Conservation (phyloP, 92 coral and sea anemone species). For the Chrysogorgia sp. region DNA sequence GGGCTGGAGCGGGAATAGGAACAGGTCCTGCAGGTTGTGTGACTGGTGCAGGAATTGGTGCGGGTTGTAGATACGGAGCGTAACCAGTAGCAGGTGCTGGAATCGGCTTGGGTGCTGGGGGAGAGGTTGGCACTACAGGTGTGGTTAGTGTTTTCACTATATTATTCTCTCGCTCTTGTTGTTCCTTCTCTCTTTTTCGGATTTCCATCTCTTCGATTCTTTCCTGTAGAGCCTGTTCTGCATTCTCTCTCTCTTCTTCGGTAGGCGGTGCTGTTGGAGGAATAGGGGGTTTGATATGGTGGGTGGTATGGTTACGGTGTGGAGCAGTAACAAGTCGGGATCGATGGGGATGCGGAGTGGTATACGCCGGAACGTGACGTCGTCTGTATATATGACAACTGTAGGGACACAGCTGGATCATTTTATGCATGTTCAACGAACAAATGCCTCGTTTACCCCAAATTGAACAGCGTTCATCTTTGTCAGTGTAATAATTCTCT, state of each 20-base stretch:
- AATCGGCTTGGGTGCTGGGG: too few species aligned
- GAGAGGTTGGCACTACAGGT: too few species aligned
- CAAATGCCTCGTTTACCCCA: conserved; percentile 60
- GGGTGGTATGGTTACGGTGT: conserved; percentile 27
- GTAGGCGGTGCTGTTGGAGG: conserved; percentile 27
- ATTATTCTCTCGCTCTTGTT: too few species aligned
- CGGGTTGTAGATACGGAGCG: too few species aligned
- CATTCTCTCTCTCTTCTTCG: conserved; percentile 5
- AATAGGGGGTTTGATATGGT: conserved; percentile 23
- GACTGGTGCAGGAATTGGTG: too few species aligned
- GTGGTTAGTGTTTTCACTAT: too few species aligned
- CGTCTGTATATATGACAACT: conserved; percentile 61
- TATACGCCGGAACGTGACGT: conserved; percentile 12
- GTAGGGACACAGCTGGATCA: conserved; percentile 52
- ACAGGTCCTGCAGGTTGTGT: too few species aligned
- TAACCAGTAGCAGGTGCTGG: too few species aligned
- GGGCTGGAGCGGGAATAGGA: too few species aligned
- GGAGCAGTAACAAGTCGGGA: conserved; percentile 29
- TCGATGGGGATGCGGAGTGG: conserved; percentile 19
- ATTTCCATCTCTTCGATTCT: neutral
- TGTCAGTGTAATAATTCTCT: conserved; percentile 49
- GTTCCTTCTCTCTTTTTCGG: neutral
- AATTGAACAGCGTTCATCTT: conserved; percentile 36
- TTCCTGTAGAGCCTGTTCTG: neutral
- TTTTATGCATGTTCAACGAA: neutral